A percentile compares a stretch with the other conserved stretches of the same genome.
phyloP scores from a whole-genome alignment of 1,140 invertebrate genomes.

The Listronotus bonariensis region DNA sequence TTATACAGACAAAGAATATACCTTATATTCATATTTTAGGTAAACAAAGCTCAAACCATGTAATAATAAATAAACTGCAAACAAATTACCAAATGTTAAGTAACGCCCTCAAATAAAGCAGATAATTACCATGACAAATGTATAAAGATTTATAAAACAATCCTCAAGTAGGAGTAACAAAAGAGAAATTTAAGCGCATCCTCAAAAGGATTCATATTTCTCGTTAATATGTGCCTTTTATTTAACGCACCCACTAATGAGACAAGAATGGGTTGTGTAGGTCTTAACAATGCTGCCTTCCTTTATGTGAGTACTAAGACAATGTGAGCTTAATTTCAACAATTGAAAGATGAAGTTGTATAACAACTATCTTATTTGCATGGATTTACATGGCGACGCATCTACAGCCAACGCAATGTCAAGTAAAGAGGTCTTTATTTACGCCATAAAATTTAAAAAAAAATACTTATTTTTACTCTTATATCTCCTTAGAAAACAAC shows the following conservation, averaged over 20 bases:
- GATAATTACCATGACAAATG: constrained; percentile 8
- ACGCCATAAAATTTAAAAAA: no score
- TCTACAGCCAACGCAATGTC: not conserved
- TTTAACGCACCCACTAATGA: constrained; percentile 17
- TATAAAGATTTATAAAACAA: not conserved
- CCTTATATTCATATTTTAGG: no score
- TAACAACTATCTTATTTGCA: constrained; percentile 15
- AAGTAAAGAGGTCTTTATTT: no score
- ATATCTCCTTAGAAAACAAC: no score
- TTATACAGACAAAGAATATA: no score
- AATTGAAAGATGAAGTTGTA: constrained; percentile 20
- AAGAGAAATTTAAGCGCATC: not conserved
- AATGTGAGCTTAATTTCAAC: constrained; percentile 17
- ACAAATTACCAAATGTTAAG: not conserved
- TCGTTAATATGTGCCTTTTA: constrained; percentile 2
- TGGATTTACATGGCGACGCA: not conserved
- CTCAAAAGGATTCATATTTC: constrained; percentile 1
- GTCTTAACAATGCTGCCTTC: constrained; percentile 7
- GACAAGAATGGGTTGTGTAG: constrained; percentile 23
- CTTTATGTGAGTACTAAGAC: constrained; percentile 11
- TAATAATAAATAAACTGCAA: no score
- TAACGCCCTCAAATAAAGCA: constrained; percentile 9
- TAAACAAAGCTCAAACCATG: no score
- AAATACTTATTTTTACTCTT: no score
- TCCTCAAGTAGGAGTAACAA: constrained; percentile 1